Conservation (phyloP, 2,113 vertebrate genomes). For the Myanophis thanlyinensis region DNA sequence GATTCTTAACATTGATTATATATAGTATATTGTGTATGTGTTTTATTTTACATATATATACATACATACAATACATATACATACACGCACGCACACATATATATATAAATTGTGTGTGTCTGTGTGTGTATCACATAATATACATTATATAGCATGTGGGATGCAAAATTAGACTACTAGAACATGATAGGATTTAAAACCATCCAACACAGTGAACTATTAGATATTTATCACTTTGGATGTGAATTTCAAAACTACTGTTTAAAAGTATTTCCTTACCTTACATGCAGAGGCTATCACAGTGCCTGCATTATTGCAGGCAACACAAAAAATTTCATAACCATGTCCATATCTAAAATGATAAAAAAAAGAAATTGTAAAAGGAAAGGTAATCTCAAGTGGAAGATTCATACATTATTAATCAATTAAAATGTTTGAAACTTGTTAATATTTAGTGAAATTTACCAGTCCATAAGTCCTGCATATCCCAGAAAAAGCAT, state of each 20-base stretch:
- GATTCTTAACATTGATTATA: background rate
- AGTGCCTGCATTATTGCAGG: constrained; percentile 81
- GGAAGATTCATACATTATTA: background rate
- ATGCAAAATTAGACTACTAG: background rate
- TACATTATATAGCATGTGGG: background rate
- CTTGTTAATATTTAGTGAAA: background rate
- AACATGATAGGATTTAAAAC: background rate
- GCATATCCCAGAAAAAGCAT: background rate
- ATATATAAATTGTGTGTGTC: too few species aligned
- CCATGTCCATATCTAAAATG: constrained; percentile 91
- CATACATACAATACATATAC: too few species aligned
- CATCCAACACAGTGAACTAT: background rate
- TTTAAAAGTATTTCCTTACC: constrained; percentile 73
- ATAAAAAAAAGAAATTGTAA: constrained; percentile 17
- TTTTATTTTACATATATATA: too few species aligned
- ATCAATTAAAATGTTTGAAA: background rate
- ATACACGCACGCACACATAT: too few species aligned
- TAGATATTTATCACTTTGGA: background rate
- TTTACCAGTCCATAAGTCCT: too few species aligned
- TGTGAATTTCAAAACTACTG: background rate
- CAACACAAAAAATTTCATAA: constrained; percentile 93
- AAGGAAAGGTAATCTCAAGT: background rate
- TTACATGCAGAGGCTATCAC: constrained; percentile 94
- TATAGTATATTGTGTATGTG: too few species aligned
- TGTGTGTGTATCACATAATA: background rate